Conservation (phyloP, 2,113 vertebrate genomes). For the Equus przewalskii region DNA sequence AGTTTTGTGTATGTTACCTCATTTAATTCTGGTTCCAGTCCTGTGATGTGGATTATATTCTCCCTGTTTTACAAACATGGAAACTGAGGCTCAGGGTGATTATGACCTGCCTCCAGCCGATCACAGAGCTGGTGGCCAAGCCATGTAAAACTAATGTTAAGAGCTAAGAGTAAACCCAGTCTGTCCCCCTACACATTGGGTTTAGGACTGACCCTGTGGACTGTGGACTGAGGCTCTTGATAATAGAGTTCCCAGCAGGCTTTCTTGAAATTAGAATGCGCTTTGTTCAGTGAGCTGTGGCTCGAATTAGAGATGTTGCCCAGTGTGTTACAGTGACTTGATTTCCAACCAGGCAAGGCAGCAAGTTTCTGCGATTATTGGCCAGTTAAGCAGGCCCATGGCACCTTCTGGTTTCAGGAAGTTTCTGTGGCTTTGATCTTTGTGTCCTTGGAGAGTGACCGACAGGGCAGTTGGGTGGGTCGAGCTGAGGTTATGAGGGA, state of each 20-base stretch:
- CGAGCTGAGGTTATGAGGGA: not conserved
- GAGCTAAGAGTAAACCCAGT: not conserved
- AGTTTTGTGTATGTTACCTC: not conserved
- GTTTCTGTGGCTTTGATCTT: constrained; percentile 60
- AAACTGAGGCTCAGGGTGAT: not conserved
- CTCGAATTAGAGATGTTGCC: constrained; percentile 49
- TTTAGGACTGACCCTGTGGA: not conserved
- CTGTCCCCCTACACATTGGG: not conserved
- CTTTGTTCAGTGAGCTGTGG: constrained; percentile 2
- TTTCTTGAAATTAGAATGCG: constrained; percentile 37
- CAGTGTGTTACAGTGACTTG: constrained; percentile 36
- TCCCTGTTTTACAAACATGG: constrained; percentile 23
- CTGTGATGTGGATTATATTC: not conserved
- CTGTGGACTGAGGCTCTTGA: not conserved
- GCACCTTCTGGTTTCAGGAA: not conserved
- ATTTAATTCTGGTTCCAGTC: constrained; percentile 10
- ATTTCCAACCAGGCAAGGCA: constrained; percentile 36
- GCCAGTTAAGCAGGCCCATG: not conserved
- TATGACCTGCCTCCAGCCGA: constrained; percentile 8
- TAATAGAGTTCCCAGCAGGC: not conserved
- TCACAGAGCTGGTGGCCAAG: constrained; percentile 28
- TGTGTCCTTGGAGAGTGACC: constrained; percentile 31
- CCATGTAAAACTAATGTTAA: not conserved
- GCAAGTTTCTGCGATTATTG: not conserved
- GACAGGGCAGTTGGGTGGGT: not conserved